Percentiles rank a stretch among this genome's conserved stretches.
Evolutionary conservation across 2,888 invertebrate genomes (phyloP).

Genomic region (Keiferia lycopersicella): DNA sequence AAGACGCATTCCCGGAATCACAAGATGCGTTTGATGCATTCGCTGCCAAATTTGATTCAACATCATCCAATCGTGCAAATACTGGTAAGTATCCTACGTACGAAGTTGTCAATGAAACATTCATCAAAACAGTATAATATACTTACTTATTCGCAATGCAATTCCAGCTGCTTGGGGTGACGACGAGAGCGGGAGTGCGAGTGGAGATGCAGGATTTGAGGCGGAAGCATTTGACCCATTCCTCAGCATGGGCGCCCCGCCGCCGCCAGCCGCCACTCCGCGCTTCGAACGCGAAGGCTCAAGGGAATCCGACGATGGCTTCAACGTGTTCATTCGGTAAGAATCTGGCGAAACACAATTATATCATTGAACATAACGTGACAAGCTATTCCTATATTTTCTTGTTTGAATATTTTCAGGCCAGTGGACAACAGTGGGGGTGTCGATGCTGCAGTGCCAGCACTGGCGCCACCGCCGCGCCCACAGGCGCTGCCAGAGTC

Average conservation of each 20-base stretch:
- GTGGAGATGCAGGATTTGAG: conserved; percentile 82
- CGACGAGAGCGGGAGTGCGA: conserved; percentile 64
- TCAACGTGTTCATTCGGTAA: conserved; percentile 90
- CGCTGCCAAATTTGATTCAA: conserved; percentile 92
- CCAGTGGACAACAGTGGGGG: conserved; percentile 78
- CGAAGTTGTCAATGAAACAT: background rate
- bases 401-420: conserved; percentile 48
- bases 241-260: conserved; percentile 89
- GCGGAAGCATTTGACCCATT: conserved; percentile 91
- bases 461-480: conserved; percentile 86
- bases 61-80: conserved; percentile 66
- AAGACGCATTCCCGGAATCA: conserved; percentile 52
- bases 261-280: conserved; percentile 84
- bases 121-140: background rate
- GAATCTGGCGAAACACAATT: background rate
- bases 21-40: conserved; percentile 90
- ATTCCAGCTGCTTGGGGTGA: conserved; percentile 66
- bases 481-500: conserved; percentile 75
- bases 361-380: background rate
- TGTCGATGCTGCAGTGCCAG: conserved; percentile 79
- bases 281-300: conserved; percentile 83
- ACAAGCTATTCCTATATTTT: background rate
- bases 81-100: conserved; percentile 54
- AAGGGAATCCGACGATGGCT: conserved; percentile 89
- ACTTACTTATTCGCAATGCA: background rate